A percentile compares a stretch with the other conserved stretches of the same genome.
Evolutionary conservation across 2,888 invertebrate genomes (phyloP).

Genomic region (Allygus modestus): DNA sequence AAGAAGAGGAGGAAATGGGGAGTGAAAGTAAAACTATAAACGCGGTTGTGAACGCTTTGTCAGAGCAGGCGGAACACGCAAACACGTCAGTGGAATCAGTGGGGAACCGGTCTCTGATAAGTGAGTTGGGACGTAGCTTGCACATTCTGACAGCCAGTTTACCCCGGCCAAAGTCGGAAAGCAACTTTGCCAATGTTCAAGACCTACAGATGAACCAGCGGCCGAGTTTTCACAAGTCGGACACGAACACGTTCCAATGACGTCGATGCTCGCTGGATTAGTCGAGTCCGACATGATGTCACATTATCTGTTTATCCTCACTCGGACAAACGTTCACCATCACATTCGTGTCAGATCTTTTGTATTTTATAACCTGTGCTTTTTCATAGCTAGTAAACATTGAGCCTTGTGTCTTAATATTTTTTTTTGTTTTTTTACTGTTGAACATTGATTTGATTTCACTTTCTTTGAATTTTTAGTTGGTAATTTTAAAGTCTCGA

Average conservation of each 20-base stretch:
- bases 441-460: no score
- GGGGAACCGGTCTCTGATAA: slow-evolving; percentile 72
- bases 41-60: slow-evolving; percentile 94
- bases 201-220: slow-evolving; percentile 72
- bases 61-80: slow-evolving; percentile 93
- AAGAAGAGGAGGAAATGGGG: slow-evolving; percentile 79
- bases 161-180: slow-evolving; percentile 90
- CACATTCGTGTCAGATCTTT: slow-evolving; percentile 37
- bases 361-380: slow-evolving; percentile 1
- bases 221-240: slow-evolving; percentile 85
- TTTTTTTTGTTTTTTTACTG: background rate
- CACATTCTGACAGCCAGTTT: slow-evolving; percentile 81
- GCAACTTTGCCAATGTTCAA: slow-evolving; percentile 83
- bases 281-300: slow-evolving; percentile 47
- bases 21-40: slow-evolving; percentile 91
- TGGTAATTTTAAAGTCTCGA: no score
- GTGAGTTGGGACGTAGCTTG: slow-evolving; percentile 83
- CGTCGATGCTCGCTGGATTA: slow-evolving; percentile 79
- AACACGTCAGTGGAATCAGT: slow-evolving; percentile 87
- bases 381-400: background rate
- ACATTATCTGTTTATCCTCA: slow-evolving; percentile 48
- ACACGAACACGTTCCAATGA: slow-evolving; percentile 85
- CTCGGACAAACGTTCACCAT: slow-evolving; percentile 38
- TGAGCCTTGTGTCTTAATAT: slow-evolving; percentile 25
- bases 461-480: no score